Evolutionary conservation across 2,797 vertebrate genomes (phyloP), one percentile per base, ranked within the genome.

Genomic region (Stomatorhinus walkeri): DNA sequence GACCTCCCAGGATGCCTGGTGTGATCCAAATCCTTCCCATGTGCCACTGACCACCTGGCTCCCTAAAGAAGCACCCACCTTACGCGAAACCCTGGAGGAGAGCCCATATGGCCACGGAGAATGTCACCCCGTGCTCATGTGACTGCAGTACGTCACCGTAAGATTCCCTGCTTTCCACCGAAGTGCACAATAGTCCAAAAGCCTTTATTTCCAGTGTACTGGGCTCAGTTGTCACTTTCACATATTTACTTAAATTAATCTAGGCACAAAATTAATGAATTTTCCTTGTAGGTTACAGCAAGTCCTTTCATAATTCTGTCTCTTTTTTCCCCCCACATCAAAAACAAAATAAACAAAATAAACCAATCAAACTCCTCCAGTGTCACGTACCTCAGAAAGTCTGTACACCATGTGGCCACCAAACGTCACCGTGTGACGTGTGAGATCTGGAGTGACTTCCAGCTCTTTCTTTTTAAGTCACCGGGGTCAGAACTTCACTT

Each of bases 1-100:
- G 52, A 83, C 87, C 84, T 59, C 59, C 85, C 36, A 87, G 85
- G 87, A 90, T 90, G 89, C 84, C 90, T 89, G 86, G 86, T 88
- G 85, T 87, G 46, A 46, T 81, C 2, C 76, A 81, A 43, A 46
- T 7, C 40, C 76, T 81, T 40, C 16, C 40, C 64, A 72, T 72
- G 64, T 72, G 64, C 12, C 64, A 36, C 64, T 72, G 64, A 32
- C 40, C 76, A 81, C 76, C 76, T 81, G 76, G 36, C 40, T 16
- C 14, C 76, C 76, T 19, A 46, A 81, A 46, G 32, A 43, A 81
- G 76, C 16, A 19, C 16, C 76, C 76, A 19, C 76, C 76, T 81
- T 40, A 40, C 1, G 76, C 2, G 16, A 81, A 40, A 43, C 6
- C 6, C 36, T n/a, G 36, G 12, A 81, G 19, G 76, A n/a, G 5